Evolutionary conservation across 2,113 vertebrate species (phyloP).

Genomic region (Brachyistius frenatus): DNA sequence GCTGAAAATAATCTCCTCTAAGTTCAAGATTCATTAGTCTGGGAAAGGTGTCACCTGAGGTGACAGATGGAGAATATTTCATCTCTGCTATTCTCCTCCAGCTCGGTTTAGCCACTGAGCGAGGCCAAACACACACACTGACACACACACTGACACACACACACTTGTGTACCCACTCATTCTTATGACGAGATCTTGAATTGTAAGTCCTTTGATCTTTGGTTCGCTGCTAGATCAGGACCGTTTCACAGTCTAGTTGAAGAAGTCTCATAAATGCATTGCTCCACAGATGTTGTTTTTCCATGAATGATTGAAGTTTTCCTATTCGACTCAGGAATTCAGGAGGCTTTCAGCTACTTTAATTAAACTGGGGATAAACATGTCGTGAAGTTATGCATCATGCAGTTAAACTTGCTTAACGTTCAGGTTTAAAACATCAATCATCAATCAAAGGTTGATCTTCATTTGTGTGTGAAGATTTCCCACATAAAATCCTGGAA

Average conservation of each 20-base stretch:
- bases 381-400: neutral
- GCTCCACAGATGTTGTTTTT: neutral
- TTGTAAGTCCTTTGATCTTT: neutral
- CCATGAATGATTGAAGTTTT: neutral
- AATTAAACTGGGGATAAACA: neutral
- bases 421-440: neutral
- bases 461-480: too few species aligned
- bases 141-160: slow-evolving; percentile 16
- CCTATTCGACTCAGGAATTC: neutral
- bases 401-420: neutral
- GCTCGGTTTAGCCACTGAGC: neutral
- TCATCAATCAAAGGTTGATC: too few species aligned
- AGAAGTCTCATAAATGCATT: neutral
- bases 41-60: too few species aligned
- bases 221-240: neutral
- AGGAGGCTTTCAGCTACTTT: neutral
- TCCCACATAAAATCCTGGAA: too few species aligned
- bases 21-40: too few species aligned
- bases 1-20: too few species aligned
- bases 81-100: neutral
- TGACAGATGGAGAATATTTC: neutral
- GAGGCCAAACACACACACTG: neutral
- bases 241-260: neutral
- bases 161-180: neutral
- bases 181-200: neutral